Evolutionary conservation across 2,113 vertebrate genomes (phyloP).

Genomic region (Helogale parvula): DNA sequence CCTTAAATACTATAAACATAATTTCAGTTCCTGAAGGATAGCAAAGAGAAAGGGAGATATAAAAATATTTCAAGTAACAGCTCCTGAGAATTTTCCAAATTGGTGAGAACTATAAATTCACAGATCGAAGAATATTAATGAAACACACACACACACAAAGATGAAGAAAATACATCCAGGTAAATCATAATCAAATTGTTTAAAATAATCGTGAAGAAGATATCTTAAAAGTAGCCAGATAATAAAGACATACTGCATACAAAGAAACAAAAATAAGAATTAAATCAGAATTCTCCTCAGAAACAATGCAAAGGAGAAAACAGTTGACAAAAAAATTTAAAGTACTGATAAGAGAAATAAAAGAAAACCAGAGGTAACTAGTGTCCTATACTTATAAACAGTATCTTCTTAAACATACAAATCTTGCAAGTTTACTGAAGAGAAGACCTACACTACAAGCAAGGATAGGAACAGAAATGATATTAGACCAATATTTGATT

Average conservation of each 20-base stretch:
- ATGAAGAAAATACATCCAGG: not conserved
- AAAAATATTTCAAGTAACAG: not conserved
- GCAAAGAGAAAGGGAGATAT: not conserved
- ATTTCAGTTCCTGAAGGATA: not conserved
- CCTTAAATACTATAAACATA: not conserved
- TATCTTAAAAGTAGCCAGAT: not conserved
- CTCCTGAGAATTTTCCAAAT: not conserved
- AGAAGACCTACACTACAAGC: rapidly evolving
- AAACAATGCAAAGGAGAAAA: not conserved
- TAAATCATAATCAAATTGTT: not conserved
- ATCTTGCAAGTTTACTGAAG: not conserved
- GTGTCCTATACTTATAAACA: not conserved
- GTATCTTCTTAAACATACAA: not conserved
- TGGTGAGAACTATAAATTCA: not conserved
- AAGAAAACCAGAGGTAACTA: not conserved
- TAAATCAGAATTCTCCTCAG: not conserved
- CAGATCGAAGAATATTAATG: not conserved
- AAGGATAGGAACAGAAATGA: not conserved
- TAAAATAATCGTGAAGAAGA: not conserved
- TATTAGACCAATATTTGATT: not conserved
- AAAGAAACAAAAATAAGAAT: not conserved
- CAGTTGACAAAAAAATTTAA: not conserved
- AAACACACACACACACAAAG: not conserved
- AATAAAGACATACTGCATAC: not conserved
- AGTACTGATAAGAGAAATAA: not conserved